phyloP scores from a whole-genome alignment of 1,140 invertebrate genomes.

The Zophobas morio region DNA sequence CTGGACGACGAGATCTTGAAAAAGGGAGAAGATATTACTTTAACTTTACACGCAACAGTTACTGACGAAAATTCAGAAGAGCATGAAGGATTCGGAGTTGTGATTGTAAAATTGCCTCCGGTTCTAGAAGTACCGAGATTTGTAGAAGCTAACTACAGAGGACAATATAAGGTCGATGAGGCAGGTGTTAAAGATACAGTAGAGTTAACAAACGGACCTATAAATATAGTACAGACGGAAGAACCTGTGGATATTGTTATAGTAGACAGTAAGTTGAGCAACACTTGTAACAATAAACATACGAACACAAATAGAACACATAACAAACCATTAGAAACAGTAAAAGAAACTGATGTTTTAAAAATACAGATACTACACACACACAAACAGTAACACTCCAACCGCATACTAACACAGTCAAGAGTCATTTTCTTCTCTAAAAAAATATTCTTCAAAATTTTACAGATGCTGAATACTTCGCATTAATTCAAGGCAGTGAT shows the following conservation, averaged over 20 bases:
- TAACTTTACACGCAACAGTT: slow-evolving; percentile 40
- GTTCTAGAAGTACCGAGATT: slow-evolving; percentile 8
- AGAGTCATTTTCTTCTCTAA: too few relatives aligned
- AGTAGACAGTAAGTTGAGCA: too few relatives aligned
- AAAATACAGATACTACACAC: too few relatives aligned
- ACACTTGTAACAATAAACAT: too few relatives aligned
- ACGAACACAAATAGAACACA: too few relatives aligned
- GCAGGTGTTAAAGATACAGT: slow-evolving; percentile 3
- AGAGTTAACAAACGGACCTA: background rate
- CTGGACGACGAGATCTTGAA: slow-evolving; percentile 20
- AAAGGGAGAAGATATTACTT: slow-evolving; percentile 8
- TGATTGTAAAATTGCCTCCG: slow-evolving; percentile 13
- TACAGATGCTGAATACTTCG: too few relatives aligned
- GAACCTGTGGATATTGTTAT: background rate
- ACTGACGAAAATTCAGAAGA: background rate
- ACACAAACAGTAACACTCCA: too few relatives aligned
- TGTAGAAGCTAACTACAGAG: slow-evolving; percentile 14
- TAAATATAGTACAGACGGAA: background rate
- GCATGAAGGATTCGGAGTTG: background rate
- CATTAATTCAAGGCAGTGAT: too few relatives aligned
- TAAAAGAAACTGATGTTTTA: too few relatives aligned
- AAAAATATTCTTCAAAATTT: too few relatives aligned
- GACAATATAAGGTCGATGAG: slow-evolving; percentile 23
- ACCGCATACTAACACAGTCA: too few relatives aligned
- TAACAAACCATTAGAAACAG: too few relatives aligned